Evolutionary conservation across 1,140 invertebrate genomes (phyloP), one percentile per base, ranked within the genome.

Genomic region (Diorhabda elongata): DNA sequence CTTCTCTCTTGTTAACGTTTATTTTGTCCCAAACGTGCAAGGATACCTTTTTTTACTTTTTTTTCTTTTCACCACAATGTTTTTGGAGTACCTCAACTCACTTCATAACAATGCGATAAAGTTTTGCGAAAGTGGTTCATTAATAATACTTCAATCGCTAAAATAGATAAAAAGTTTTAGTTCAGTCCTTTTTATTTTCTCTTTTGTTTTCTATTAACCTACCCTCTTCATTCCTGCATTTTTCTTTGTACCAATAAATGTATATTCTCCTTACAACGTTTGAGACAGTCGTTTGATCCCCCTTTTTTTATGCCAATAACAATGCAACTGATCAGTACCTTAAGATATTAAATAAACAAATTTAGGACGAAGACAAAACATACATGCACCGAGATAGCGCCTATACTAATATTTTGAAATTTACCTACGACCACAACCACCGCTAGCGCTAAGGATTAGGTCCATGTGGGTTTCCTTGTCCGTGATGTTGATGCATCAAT

Each of bases 371-470:
- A 44, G 45, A 67, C 44, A 60, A 11, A 8, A 59, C 41, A 59
- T 7, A 58, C 42, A n/a, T 11, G n/a, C 42, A 65, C 41, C 9
- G 57, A 65, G 41, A 26, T 42, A 41, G 43, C 52, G 52, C 58
- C 41, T 44, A 67, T 42, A 67, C 26, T 42, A 44, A 60, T 45
- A 42, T 41, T 60, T 59, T 42, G 45, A 60, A 67, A 67, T 60
- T 60, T 43, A 44, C 65, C 67, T 63, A 63, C 47, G 44, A 63
- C 44, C 44, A 58, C 67, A 44, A 11, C 67, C 52, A 44, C 42
- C 42, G 43, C 68, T 61, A 74, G 52, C 73, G 73, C 66, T 74
- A 74, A 71, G 70, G 73, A 58, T 71, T 72, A 41, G 70, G 73
- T 5, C 70, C 73, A 42, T 74, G 73, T 42, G 68, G 73, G 47